These are phyloP conservation scores for Idaea straminata DNA, from an alignment of 2,888 invertebrate genomes.

Conservation along the genomic window DNA sequence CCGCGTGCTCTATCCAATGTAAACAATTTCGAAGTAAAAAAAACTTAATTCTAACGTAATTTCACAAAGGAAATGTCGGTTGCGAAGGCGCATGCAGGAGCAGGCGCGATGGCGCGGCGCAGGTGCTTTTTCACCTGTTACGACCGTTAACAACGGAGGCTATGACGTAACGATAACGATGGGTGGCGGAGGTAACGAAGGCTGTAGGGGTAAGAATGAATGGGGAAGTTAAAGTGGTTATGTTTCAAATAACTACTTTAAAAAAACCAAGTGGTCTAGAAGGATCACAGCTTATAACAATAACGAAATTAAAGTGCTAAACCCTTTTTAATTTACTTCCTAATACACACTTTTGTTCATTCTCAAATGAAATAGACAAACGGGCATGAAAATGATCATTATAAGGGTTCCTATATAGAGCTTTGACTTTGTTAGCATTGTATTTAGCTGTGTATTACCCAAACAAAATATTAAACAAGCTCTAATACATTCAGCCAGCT, in stretches of 20 bases:
- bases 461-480: no score
- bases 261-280: no score
- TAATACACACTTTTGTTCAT: no score
- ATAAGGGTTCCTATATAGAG: no score
- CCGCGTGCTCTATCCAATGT: neutral
- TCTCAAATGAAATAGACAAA: no score
- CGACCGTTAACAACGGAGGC: constrained; percentile 26
- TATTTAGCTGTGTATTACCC: no score
- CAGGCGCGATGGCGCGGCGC: constrained; percentile 48
- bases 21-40: neutral
- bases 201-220: neutral
- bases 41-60: constrained; percentile 64
- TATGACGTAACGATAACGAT: constrained; percentile 17
- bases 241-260: neutral
- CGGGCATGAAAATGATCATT: no score
- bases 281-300: no score
- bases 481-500: no score
- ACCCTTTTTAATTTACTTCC: no score
- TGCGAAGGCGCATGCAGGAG: constrained; percentile 59
- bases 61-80: constrained; percentile 67
- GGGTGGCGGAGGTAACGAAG: constrained; percentile 3
- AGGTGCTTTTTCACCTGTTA: constrained; percentile 75
- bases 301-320: no score
- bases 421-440: no score
- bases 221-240: neutral